Evolutionary conservation across 2,888 invertebrate species (phyloP).

Genomic region (Aspidiotus rigidus): DNA sequence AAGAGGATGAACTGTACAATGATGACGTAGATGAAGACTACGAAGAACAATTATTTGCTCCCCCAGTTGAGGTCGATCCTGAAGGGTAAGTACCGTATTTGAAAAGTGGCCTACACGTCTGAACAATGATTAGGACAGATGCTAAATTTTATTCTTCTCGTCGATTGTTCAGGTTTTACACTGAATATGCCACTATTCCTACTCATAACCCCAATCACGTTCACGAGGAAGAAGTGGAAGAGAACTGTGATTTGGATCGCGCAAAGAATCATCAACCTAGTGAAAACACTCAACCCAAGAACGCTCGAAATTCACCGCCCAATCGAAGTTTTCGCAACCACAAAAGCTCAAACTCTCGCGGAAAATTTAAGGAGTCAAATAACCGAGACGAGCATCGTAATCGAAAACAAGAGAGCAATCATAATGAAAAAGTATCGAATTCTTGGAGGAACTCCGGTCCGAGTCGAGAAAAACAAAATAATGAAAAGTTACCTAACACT

Average conservation of each 20-base stretch:
- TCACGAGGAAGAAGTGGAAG: not conserved
- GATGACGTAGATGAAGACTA: slow-evolving; percentile 23
- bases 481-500: too few relatives aligned
- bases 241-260: not conserved
- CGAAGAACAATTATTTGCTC: slow-evolving; percentile 10
- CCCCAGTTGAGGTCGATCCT: slow-evolving; percentile 19
- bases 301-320: too few relatives aligned
- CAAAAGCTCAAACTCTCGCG: too few relatives aligned
- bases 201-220: not conserved
- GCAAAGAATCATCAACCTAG: too few relatives aligned
- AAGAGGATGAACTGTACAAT: slow-evolving; percentile 9
- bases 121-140: not conserved
- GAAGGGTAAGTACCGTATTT: slow-evolving; percentile 15
- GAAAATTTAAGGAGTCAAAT: too few relatives aligned
- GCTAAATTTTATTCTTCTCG: not conserved
- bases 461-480: too few relatives aligned
- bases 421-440: too few relatives aligned
- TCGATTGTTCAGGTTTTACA: slow-evolving; percentile 1
- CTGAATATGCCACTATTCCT: not conserved
- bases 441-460: too few relatives aligned
- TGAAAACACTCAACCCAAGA: too few relatives aligned
- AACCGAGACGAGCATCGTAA: too few relatives aligned
- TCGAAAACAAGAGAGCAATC: too few relatives aligned
- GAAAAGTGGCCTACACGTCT: not conserved
- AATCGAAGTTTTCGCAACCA: too few relatives aligned